phyloP scores from a whole-genome alignment of 2,113 vertebrate species.

The Tylochromis polylepis region DNA sequence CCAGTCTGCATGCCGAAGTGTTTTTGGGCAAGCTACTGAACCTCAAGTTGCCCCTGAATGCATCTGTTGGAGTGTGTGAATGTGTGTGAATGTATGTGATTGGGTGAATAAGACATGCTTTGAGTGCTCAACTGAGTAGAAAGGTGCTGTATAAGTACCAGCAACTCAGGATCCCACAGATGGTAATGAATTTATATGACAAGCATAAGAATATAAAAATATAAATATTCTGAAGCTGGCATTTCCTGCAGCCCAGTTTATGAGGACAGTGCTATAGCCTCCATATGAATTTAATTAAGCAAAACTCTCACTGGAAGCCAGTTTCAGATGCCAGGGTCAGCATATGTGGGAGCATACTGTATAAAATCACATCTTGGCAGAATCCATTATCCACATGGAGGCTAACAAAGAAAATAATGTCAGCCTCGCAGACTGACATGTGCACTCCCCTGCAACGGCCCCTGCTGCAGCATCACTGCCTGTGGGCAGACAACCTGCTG shows the following conservation, averaged over 20 bases:
- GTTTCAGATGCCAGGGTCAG: constrained; percentile 26
- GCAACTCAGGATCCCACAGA: not conserved
- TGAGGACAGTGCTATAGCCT: not conserved
- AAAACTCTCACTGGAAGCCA: not conserved
- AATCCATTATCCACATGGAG: constrained; percentile 40
- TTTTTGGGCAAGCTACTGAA: not conserved
- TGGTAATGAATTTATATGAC: not conserved
- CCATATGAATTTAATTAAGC: not conserved
- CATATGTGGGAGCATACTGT: constrained; percentile 53
- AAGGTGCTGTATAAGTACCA: not conserved
- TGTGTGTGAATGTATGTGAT: not conserved
- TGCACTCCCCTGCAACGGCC: constrained; percentile 28
- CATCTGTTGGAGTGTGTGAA: not conserved
- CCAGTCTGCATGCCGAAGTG: not conserved
- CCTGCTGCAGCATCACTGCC: constrained; percentile 43
- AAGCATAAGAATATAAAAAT: not conserved
- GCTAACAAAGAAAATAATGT: constrained; percentile 55
- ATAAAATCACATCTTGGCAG: constrained; percentile 46
- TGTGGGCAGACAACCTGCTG: constrained; percentile 55
- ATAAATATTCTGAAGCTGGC: not conserved
- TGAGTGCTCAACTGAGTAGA: not conserved
- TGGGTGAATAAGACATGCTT: not conserved
- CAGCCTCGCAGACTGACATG: constrained; percentile 37
- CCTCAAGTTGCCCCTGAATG: not conserved
- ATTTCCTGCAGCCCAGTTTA: not conserved